phyloP scores from a whole-genome alignment of 2,888 invertebrate genomes.

The Nowickia ferox region DNA sequence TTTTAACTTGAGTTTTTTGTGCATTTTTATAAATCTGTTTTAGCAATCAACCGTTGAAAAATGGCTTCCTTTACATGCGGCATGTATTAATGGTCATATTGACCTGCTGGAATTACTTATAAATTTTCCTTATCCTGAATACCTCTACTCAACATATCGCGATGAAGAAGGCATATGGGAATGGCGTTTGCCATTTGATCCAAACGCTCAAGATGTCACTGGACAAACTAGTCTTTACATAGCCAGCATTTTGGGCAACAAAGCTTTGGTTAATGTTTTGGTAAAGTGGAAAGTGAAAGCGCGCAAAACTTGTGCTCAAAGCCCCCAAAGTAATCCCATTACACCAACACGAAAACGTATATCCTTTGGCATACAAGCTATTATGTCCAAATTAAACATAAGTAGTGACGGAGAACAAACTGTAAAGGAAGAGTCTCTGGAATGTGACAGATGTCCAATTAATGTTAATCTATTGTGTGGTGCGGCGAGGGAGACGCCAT shows the following conservation, averaged over 20 bases:
- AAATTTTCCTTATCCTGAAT: constrained; percentile 91
- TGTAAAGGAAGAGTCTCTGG: constrained; percentile 80
- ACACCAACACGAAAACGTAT: constrained; percentile 87
- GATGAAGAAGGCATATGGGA: constrained; percentile 90
- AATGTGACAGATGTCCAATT: constrained; percentile 86
- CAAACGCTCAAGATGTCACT: constrained; percentile 94
- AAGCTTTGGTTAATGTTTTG: constrained; percentile 90
- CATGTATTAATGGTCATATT: constrained; percentile 94
- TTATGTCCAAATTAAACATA: constrained; percentile 92
- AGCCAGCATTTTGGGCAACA: constrained; percentile 92
- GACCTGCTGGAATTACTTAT: constrained; percentile 90
- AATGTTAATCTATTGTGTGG: constrained; percentile 90
- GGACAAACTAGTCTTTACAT: constrained; percentile 96
- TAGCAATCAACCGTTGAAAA: constrained; percentile 94
- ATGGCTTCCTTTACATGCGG: constrained; percentile 96
- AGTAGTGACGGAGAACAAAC: constrained; percentile 84
- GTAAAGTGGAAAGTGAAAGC: constrained; percentile 88
- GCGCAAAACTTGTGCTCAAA: constrained; percentile 80
- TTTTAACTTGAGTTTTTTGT: background rate
- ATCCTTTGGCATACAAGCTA: constrained; percentile 93
- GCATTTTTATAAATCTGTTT: background rate
- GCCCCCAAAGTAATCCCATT: constrained; percentile 80
- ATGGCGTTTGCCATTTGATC: constrained; percentile 94
- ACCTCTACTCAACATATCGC: constrained; percentile 87
- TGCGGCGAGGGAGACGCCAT: constrained; percentile 91